Conservation (phyloP, 2,888 invertebrate genomes). For the Pterostichus niger region DNA sequence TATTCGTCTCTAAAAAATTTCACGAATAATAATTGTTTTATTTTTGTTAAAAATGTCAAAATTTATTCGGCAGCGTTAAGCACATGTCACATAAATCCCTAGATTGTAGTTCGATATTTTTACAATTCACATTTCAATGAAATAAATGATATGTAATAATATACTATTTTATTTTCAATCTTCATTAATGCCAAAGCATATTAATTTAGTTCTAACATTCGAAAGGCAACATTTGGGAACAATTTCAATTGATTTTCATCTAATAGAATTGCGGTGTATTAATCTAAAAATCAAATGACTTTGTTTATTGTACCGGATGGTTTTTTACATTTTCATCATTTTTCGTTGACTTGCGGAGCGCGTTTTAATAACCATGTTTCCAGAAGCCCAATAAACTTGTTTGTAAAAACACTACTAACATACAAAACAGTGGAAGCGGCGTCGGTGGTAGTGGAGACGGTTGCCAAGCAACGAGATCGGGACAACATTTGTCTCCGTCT, state of each 20-base stretch:
- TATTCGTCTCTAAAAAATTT: no score
- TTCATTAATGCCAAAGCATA: background rate
- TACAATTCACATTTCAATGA: no score
- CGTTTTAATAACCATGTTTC: constrained; percentile 60
- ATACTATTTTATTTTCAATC: no score
- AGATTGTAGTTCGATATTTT: no score
- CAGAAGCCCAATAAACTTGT: constrained; percentile 62
- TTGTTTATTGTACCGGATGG: constrained; percentile 47
- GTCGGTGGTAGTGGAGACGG: background rate
- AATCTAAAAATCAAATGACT: constrained; percentile 51
- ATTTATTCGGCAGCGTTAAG: no score
- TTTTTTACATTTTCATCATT: constrained; percentile 50
- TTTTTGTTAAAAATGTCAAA: no score
- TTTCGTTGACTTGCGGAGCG: constrained; percentile 39
- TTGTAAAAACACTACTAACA: constrained; percentile 63
- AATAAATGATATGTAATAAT: no score
- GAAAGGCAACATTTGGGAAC: background rate
- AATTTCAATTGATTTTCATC: background rate
- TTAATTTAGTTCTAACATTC: background rate
- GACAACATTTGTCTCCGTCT: constrained; percentile 59
- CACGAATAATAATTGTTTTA: no score
- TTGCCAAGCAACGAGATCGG: constrained; percentile 55
- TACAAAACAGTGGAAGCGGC: constrained; percentile 17
- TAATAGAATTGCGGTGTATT: background rate
- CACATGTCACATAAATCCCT: no score